A percentile compares a stretch with the other conserved stretches of the same genome.
Conservation (phyloP, 2,797 vertebrate species). For the Sternarchorhynchus goeldii region DNA sequence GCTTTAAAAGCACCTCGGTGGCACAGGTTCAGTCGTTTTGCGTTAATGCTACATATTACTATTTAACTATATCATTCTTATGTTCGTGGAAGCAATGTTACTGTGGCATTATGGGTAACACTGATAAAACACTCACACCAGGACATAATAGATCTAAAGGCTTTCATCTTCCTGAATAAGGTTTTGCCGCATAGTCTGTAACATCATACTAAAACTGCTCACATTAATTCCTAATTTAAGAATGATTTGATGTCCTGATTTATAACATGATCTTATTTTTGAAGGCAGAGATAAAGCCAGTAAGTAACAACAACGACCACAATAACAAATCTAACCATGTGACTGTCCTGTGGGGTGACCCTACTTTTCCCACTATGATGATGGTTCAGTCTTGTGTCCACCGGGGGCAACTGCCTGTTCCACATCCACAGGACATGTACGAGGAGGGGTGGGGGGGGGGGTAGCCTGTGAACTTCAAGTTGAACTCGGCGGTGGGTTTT, state of each 20-base stretch:
- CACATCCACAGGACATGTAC: background rate
- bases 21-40: slow-evolving; percentile 34
- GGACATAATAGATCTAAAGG: background rate
- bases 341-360: background rate
- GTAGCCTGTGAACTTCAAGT: slow-evolving; percentile 23
- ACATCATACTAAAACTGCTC: background rate
- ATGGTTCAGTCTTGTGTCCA: background rate
- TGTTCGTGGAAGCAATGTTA: background rate
- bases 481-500: background rate
- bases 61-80: slow-evolving; percentile 4
- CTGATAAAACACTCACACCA: background rate
- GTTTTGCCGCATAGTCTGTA: background rate
- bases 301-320: background rate
- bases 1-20: slow-evolving; percentile 24
- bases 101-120: no score
- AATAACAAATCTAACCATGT: no score
- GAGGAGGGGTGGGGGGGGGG: background rate
- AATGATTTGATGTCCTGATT: background rate
- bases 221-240: no score
- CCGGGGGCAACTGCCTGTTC: background rate
- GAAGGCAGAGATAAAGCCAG: background rate
- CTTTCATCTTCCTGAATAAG: slow-evolving; percentile 2
- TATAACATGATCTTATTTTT: background rate
- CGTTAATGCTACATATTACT: slow-evolving; percentile 46
- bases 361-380: background rate